Base-by-base conservation (phyloP, 1,140 invertebrate species). In the Carcinoscorpius rotundicauda region DNA sequence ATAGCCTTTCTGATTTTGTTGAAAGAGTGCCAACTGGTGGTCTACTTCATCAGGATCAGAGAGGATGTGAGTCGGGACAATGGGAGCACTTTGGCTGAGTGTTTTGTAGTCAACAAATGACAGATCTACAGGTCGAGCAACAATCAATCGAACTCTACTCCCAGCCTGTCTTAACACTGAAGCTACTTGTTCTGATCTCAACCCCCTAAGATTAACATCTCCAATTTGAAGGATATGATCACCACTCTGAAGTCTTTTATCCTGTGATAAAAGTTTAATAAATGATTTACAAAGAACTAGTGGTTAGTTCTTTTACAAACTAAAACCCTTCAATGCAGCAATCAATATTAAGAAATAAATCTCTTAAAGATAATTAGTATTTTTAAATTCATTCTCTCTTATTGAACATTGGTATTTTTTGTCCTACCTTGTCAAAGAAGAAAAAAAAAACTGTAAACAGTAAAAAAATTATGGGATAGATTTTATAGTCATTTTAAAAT, bases 221-320 rank as follows among this genome's bases (percentile, higher is more conserved):
- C 91, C 90, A 68, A 97, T 94, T 80, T 96, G 92, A 61, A 97
- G 81, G 61, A 97, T 87, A 78, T 97, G 93, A 78, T 97, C 93
- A 9, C 92, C 93, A 76, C 89, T 87, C 75, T 89, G 88, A 63
- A 97, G 79, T 5, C 91, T 81, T 5, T 86, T 87, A 79, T 96
- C 91, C 81, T 90, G 82, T 48, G 75, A 73, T 64, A 55, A 62
- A 71, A 66, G 4, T 66, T 49, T 58, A 51, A 67, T 29, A 50
- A 10, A 4, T 29, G 5, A 29, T 52, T 49, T 56, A 56, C 29
- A 29, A 29, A 29, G 29, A 29, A 29, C 29, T 29, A 29, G 0
- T 29, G 0, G 29, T 29, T 29, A 29, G 29, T 50, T 10, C 50
- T 29, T n/a, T 49, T 51, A 61, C 5, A 10, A 29, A 49, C 48